These are phyloP conservation scores for Bufo bufo DNA, from an alignment of 2,113 vertebrate species.

Conservation along the genomic window DNA sequence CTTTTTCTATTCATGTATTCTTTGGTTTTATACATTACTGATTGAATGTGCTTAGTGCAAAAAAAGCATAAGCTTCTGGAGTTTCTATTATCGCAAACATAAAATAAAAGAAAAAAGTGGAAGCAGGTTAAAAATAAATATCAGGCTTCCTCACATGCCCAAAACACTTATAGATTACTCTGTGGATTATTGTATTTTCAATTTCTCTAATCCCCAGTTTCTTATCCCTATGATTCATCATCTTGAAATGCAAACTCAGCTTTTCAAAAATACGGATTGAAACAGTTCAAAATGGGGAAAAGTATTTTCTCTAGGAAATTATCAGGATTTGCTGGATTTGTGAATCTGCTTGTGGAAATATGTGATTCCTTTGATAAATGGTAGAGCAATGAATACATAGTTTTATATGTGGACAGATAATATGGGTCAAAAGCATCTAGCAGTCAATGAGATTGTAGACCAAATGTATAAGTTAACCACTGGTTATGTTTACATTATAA, in stretches of 20 bases:
- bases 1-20: not conserved
- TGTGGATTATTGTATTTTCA: constrained; percentile 50
- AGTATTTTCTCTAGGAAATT: constrained; percentile 24
- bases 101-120: constrained; percentile 1
- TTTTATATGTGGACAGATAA: constrained; percentile 17
- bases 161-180: constrained; percentile 40
- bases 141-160: not conserved
- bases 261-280: constrained; percentile 42
- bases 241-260: constrained; percentile 52
- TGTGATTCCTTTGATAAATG: constrained; percentile 48
- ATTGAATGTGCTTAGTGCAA: not conserved
- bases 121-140: constrained; percentile 1
- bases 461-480: not conserved
- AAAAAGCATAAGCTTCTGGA: not conserved
- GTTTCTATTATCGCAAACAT: constrained; percentile 6
- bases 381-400: constrained; percentile 18
- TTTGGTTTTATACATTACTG: not conserved
- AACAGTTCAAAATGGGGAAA: constrained; percentile 31
- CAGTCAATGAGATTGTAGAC: not conserved
- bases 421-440: not conserved
- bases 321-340: constrained; percentile 5
- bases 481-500: not conserved
- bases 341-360: constrained; percentile 6
- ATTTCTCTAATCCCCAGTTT: constrained; percentile 42
- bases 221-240: constrained; percentile 29